phyloP scores from a whole-genome alignment of 2,797 vertebrate genomes.

The Valencia hispanica region DNA sequence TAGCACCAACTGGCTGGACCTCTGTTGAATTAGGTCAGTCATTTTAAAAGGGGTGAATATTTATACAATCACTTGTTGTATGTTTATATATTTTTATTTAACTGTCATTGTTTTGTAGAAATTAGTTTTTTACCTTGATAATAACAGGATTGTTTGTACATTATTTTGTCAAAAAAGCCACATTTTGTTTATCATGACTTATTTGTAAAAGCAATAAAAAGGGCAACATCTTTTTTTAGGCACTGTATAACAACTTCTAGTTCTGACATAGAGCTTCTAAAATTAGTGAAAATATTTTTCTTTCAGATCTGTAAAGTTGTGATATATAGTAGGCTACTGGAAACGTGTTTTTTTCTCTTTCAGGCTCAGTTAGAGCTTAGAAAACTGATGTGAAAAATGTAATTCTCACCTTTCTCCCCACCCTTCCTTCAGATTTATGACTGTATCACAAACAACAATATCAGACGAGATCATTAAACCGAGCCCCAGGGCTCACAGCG shows the following conservation, averaged over 20 bases:
- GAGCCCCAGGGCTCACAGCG: conserved; percentile 14
- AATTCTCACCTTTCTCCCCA: conserved; percentile 12
- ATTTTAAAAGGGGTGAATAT: too few relatives aligned
- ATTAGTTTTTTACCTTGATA: too few relatives aligned
- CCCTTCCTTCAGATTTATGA: neutral
- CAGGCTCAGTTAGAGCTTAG: neutral
- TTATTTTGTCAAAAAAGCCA: too few relatives aligned
- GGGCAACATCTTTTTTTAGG: too few relatives aligned
- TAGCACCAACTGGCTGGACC: too few relatives aligned
- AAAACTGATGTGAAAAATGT: conserved; percentile 8
- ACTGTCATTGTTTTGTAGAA: too few relatives aligned
- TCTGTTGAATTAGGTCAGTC: too few relatives aligned
- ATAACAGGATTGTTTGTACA: too few relatives aligned
- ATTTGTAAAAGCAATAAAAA: too few relatives aligned
- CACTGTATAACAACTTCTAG: neutral
- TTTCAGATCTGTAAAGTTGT: neutral
- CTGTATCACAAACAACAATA: conserved; percentile 7
- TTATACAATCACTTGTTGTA: too few relatives aligned
- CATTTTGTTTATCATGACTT: too few relatives aligned
- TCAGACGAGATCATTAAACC: conserved; percentile 21
- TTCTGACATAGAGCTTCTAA: neutral
- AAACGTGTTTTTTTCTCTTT: neutral
- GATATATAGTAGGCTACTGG: neutral
- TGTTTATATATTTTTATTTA: too few relatives aligned
- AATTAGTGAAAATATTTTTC: neutral